Percentiles rank a stretch among this genome's conserved stretches.
These are phyloP conservation scores for Hylaea fasciaria DNA, from an alignment of 2,888 invertebrate genomes.

Conservation along the genomic window DNA sequence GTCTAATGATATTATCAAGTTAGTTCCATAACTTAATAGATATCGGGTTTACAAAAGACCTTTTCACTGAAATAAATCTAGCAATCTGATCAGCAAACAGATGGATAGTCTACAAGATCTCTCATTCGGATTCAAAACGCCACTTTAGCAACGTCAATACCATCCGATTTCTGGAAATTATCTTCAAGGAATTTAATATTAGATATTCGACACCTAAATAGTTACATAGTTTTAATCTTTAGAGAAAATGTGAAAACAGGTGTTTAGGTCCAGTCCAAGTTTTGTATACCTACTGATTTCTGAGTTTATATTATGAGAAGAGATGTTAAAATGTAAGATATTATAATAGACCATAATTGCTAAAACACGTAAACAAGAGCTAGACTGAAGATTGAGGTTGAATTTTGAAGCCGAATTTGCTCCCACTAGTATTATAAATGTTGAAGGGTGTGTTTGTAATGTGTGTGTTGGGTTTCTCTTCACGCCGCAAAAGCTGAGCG, in stretches of 20 bases:
- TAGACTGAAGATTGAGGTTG: no score
- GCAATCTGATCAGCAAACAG: neutral
- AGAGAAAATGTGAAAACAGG: no score
- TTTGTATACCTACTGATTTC: no score
- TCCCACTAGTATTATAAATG: no score
- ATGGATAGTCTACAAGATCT: neutral
- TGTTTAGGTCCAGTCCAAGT: no score
- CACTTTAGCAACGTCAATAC: neutral
- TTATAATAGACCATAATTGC: no score
- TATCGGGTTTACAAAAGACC: neutral
- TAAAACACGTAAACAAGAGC: neutral
- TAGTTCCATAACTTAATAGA: neutral
- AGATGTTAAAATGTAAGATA: neutral
- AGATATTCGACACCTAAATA: neutral
- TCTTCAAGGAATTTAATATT: neutral
- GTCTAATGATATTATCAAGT: no score
- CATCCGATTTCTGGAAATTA: neutral
- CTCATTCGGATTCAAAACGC: neutral
- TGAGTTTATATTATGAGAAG: neutral
- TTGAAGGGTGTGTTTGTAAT: no score
- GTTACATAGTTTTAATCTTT: neutral
- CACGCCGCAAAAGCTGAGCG: no score
- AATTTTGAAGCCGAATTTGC: no score
- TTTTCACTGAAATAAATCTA: neutral
- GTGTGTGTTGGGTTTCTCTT: no score